phyloP scores from a whole-genome alignment of 2,888 invertebrate genomes.

The Acrobasis repandana region DNA sequence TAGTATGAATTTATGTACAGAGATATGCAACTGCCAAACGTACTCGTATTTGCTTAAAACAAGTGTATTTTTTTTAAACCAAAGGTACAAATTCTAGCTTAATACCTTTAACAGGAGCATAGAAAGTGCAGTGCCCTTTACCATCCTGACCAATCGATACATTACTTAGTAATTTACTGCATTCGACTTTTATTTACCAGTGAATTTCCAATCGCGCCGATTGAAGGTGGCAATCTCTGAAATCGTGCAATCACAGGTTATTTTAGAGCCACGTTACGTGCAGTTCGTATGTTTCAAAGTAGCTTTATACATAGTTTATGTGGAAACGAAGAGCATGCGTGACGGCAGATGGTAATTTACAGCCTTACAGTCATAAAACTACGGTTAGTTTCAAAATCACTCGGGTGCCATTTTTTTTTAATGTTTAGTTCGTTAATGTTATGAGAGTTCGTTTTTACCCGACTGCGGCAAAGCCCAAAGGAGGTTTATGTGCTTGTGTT shows the following conservation, averaged over 20 bases:
- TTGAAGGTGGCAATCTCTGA: constrained; percentile 38
- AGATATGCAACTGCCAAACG: too few species aligned
- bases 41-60: too few species aligned
- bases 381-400: not conserved
- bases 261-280: constrained; percentile 19
- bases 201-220: constrained; percentile 46
- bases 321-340: constrained; percentile 2
- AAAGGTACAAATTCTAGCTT: constrained; percentile 36
- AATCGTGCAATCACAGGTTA: constrained; percentile 30
- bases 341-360: not conserved
- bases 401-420: not conserved
- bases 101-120: constrained; percentile 56
- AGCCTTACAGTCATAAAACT: not conserved
- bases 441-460: too few species aligned
- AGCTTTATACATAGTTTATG: constrained; percentile 1
- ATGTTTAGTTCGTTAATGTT: too few species aligned
- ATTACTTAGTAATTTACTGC: constrained; percentile 61
- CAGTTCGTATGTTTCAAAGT: constrained; percentile 2
- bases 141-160: constrained; percentile 61
- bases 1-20: too few species aligned
- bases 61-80: too few species aligned
- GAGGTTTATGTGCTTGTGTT: too few species aligned
- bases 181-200: constrained; percentile 48
- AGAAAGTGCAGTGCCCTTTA: constrained; percentile 61
- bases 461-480: too few species aligned